Evolutionary conservation across 2,797 vertebrate genomes (phyloP).

Genomic region (Naso thynnoides): DNA sequence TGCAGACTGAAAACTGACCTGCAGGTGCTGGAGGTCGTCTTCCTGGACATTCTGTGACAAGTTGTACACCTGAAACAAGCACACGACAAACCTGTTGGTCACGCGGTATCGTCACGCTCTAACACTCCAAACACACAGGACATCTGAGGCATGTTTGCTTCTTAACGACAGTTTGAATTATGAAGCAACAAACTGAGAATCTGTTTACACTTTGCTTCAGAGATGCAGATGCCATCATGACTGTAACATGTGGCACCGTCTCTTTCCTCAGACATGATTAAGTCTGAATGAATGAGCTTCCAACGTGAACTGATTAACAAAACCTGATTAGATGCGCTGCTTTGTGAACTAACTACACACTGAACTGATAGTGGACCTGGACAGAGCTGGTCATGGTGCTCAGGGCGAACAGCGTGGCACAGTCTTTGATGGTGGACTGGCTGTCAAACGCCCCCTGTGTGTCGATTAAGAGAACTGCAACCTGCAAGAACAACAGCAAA

Average conservation of each 20-base stretch:
- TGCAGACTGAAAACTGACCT: conserved; percentile 81
- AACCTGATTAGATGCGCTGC: too few species aligned
- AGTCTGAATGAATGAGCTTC: too few species aligned
- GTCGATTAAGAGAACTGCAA: conserved; percentile 95
- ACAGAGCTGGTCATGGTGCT: conserved; percentile 99
- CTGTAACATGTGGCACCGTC: too few species aligned
- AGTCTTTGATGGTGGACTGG: conserved; percentile 98
- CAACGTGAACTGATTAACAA: too few species aligned
- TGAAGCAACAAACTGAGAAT: too few species aligned
- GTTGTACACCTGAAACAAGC: conserved; percentile 91
- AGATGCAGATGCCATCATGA: too few species aligned
- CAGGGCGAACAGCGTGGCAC: conserved; percentile 95
- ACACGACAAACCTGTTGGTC: neutral
- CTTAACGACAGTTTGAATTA: too few species aligned
- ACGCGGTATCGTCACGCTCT: neutral
- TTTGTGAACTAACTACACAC: neutral
- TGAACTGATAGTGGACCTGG: conserved; percentile 82
- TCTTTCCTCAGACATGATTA: neutral
- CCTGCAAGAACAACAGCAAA: conserved; percentile 73
- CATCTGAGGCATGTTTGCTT: too few species aligned
- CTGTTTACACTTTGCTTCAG: too few species aligned
- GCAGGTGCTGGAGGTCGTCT: conserved; percentile 96
- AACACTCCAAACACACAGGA: neutral
- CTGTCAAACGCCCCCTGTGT: conserved; percentile 98
- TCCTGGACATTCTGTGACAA: conserved; percentile 97